These are phyloP conservation scores for Sericinus montela DNA, from an alignment of 2,888 invertebrate species.

Conservation along the genomic window DNA sequence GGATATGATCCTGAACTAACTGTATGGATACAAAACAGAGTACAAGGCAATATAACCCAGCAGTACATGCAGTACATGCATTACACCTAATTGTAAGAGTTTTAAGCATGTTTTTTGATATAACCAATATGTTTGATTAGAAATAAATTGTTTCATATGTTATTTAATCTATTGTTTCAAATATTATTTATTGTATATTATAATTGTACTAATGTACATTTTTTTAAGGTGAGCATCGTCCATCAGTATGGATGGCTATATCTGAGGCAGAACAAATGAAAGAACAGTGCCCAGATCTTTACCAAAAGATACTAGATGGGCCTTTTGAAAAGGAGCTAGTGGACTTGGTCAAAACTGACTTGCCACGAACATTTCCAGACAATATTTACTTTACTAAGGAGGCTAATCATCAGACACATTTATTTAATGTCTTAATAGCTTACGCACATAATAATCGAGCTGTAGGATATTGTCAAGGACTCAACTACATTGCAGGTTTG, in stretches of 20 bases:
- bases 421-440: conserved; percentile 92
- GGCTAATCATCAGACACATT: conserved; percentile 85
- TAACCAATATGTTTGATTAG: no score
- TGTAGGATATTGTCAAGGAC: conserved; percentile 96
- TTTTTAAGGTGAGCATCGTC: conserved; percentile 75
- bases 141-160: no score
- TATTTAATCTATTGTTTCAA: no score
- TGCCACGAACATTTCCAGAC: conserved; percentile 96
- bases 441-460: conserved; percentile 93
- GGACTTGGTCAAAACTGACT: conserved; percentile 92
- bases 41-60: no score
- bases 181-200: no score
- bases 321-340: conserved; percentile 85
- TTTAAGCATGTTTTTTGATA: no score
- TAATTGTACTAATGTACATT: no score
- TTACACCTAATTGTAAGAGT: no score
- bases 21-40: no score
- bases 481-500: conserved; percentile 95
- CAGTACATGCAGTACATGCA: no score
- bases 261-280: conserved; percentile 88
- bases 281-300: conserved; percentile 82
- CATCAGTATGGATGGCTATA: conserved; percentile 90
- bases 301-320: conserved; percentile 83
- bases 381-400: conserved; percentile 93
- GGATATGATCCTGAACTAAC: no score